phyloP scores from a whole-genome alignment of 2,888 invertebrate species.

The Neoscelio sp. region DNA sequence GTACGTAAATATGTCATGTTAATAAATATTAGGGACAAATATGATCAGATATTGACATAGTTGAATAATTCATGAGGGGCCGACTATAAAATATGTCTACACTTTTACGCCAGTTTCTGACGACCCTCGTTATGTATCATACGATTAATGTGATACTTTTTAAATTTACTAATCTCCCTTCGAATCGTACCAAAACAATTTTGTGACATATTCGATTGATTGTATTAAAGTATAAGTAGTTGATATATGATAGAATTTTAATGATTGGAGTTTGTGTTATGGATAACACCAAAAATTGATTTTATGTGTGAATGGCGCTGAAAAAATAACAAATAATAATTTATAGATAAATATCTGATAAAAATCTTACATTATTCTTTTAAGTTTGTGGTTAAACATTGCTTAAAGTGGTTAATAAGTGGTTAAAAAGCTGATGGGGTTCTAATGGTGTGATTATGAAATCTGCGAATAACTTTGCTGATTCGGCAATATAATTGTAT shows the following conservation, averaged over 20 bases:
- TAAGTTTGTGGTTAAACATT: no score
- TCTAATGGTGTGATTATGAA: no score
- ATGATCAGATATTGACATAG: conserved; percentile 10
- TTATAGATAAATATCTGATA: no score
- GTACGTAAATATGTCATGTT: background rate
- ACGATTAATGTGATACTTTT: background rate
- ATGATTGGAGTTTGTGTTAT: background rate
- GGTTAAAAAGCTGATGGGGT: no score
- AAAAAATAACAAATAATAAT: no score
- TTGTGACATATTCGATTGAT: conserved; percentile 7
- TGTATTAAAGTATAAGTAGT: background rate
- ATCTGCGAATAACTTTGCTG: no score
- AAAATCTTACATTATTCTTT: no score
- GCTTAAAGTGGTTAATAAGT: no score
- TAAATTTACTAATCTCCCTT: conserved; percentile 22
- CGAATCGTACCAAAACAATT: conserved; percentile 7
- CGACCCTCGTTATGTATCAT: background rate
- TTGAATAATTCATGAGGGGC: conserved; percentile 15
- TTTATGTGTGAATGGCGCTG: no score
- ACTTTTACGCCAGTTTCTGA: background rate
- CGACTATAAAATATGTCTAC: background rate
- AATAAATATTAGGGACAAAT: conserved; percentile 3
- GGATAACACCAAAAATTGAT: conserved; percentile 7
- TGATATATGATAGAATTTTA: conserved; percentile 10
- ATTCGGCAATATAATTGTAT: no score